Conservation (phyloP, 2,113 vertebrate species). For the Chaetorhynchus papuensis region DNA sequence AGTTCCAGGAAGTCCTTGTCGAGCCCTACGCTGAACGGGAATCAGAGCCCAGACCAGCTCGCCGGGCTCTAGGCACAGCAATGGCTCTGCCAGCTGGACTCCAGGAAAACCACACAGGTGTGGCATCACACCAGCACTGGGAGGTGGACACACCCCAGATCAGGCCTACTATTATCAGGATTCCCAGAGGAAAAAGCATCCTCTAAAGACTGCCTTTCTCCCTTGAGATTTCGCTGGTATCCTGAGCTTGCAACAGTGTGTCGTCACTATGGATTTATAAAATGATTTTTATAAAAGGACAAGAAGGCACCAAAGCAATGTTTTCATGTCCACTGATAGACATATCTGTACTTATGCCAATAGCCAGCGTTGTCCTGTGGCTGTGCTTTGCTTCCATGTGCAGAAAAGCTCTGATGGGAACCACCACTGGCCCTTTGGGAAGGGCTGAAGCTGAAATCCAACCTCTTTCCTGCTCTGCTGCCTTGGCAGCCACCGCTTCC, state of each 20-base stretch:
- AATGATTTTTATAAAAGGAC: not conserved
- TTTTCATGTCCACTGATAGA: not conserved
- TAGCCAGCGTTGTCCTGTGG: not conserved
- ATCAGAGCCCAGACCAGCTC: constrained; percentile 19
- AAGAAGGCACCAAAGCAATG: not conserved
- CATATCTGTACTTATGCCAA: not conserved
- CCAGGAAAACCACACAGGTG: not conserved
- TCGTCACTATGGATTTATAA: not conserved
- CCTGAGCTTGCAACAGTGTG: not conserved
- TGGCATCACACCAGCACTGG: not conserved
- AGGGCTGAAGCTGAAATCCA: not conserved
- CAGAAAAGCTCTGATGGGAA: not conserved
- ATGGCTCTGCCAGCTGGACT: not conserved
- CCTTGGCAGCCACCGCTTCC: not conserved
- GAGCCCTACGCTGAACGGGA: not conserved
- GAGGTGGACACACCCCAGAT: not conserved
- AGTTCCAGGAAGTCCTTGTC: constrained; percentile 16
- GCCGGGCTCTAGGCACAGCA: constrained; percentile 20
- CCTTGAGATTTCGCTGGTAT: not conserved
- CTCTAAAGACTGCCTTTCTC: not conserved
- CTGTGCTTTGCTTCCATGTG: not conserved
- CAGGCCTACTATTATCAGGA: not conserved
- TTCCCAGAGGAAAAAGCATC: not conserved
- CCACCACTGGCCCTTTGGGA: not conserved
- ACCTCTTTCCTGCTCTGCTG: not conserved